Evolutionary conservation across 2,797 vertebrate genomes (phyloP), one percentile per base, ranked within the genome.

Genomic region (Sebastes miniatus): DNA sequence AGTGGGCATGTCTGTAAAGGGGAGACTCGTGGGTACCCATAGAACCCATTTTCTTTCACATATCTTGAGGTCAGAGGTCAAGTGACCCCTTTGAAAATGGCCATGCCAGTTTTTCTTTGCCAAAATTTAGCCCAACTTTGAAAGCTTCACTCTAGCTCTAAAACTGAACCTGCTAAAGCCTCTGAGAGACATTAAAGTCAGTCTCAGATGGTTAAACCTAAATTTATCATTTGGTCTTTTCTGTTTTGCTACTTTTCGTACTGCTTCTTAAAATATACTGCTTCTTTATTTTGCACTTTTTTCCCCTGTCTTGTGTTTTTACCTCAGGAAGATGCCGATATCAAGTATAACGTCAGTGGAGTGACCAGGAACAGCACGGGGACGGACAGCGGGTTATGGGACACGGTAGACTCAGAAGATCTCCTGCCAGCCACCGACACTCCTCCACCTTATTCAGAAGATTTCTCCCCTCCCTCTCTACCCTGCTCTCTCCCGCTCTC

Each of bases 321-420:
- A 22, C 20, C 13, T 24, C 63, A 77, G 63, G 93, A 81, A 27
- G 93, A 96, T 73, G 79, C 88, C 54, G 92, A 94, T 75, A 77
- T 88, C 36, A 91, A 83, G 76, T 94, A 65, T 3, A 36, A 74
- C 31, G 66, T 96, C 77, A 75, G 92, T 2, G 94, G 92, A 29
- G 89, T 94, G 75, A 95, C 93, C 2, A 69, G 75, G 52, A 89
- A 92, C 84, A 91, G 81, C 59, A 92, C 95, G 0, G 90, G 78
- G 74, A 93, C 95, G 7, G 96, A 96, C 59, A 73, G 86, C 9
- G 54, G 76, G 20, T 64, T 87, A 8, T 91, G 84, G 83, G 89
- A 87, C 62, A 6, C 63, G 0, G 77, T 69, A 39, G 83, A 90
- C 73, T 72, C 92, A 0, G 87, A 84, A 4, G 91, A 75, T 72